These are phyloP conservation scores for Gymnoscopelus braueri DNA, from an alignment of 2,797 vertebrate species.

Conservation along the genomic window DNA sequence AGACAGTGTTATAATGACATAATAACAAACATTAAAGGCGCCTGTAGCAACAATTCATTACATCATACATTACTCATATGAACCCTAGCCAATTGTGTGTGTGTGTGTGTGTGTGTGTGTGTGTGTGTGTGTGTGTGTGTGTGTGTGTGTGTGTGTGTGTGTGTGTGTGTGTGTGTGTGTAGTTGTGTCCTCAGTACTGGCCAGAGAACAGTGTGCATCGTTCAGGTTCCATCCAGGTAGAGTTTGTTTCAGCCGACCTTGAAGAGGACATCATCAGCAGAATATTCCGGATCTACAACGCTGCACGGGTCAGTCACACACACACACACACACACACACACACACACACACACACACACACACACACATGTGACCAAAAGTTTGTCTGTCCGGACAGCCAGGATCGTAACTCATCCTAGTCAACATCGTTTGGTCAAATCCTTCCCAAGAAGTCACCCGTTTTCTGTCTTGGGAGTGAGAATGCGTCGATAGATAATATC, in stretches of 20 bases:
- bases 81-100: too few relatives aligned
- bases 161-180: conserved; percentile 40
- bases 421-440: too few relatives aligned
- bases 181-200: conserved; percentile 99
- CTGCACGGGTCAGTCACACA: conserved; percentile 82
- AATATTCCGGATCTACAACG: conserved; percentile 98
- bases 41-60: too few relatives aligned
- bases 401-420: too few relatives aligned
- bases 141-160: conserved; percentile 16
- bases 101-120: conserved; percentile 7
- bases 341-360: conserved; percentile 7
- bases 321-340: conserved; percentile 28
- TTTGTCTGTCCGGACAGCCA: too few relatives aligned
- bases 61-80: too few relatives aligned
- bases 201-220: conserved; percentile 95
- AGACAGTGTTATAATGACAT: too few relatives aligned
- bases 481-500: too few relatives aligned
- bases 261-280: conserved; percentile 98
- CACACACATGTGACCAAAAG: background rate
- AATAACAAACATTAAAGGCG: too few relatives aligned
- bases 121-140: conserved; percentile 10
- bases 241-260: conserved; percentile 97
- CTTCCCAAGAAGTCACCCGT: too few relatives aligned
- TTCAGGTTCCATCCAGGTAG: conserved; percentile 95
- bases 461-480: too few relatives aligned